These are phyloP conservation scores for Phyllotis vaccarum DNA, from an alignment of 2,797 vertebrate genomes.

Conservation along the genomic window DNA sequence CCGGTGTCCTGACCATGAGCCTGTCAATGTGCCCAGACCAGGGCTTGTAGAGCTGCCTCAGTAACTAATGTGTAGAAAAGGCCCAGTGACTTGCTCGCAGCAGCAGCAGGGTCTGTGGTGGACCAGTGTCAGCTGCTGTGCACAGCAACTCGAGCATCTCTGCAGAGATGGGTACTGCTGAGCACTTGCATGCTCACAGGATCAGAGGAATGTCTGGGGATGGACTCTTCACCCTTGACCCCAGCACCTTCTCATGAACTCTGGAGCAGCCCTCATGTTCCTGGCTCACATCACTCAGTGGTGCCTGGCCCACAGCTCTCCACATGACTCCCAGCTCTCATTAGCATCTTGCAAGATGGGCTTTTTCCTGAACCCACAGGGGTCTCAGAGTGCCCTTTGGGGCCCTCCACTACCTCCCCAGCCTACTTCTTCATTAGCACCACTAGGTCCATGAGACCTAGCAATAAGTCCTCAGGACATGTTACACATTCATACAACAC, in stretches of 20 bases:
- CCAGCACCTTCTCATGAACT: neutral
- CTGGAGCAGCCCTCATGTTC: accelerated
- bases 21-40: accelerated
- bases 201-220: neutral
- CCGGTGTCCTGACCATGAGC: neutral
- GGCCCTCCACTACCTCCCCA: neutral
- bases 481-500: neutral
- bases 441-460: neutral
- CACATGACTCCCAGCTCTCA: accelerated
- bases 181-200: neutral
- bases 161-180: neutral
- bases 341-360: accelerated
- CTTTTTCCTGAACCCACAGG: neutral
- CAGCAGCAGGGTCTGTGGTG: accelerated
- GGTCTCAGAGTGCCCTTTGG: neutral
- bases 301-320: neutral
- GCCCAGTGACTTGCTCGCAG: accelerated
- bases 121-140: accelerated
- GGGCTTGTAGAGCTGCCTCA: accelerated
- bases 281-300: neutral
- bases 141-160: too few relatives aligned
- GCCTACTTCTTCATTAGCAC: neutral
- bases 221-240: neutral
- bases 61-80: accelerated
- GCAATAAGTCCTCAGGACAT: neutral